Evolutionary conservation across 2,888 invertebrate genomes (phyloP), one percentile per base, ranked within the genome.

Genomic region (Eilema sororculum): DNA sequence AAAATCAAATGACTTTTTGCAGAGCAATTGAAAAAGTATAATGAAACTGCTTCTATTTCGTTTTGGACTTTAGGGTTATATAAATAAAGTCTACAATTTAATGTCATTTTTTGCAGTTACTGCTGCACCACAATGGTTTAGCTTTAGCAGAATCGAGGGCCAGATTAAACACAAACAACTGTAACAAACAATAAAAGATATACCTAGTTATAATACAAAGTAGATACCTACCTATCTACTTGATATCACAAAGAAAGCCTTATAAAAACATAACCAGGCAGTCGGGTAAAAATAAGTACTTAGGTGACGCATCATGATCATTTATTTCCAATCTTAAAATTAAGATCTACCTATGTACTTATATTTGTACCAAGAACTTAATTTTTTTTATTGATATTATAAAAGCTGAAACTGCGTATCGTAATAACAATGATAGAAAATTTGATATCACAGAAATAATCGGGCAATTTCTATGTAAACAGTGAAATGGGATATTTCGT

Each of bases 381-480:
- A 37, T 12, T 10, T 10, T 57, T 41, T 9, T n/a, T 76, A 77
- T 74, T 72, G 71, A 70, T 71, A 65, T 71, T 74, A 77, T 78
- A 77, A 74, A 46, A 65, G 72, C 63, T 78, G 69, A 71, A 74
- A 78, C 69, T 69, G 71, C 66, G 71, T 72, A 76, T 72, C 74
- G 68, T 73, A 76, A 77, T 78, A 82, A 76, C 66, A 79, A 69
- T 69, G 73, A 79, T 73, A 73, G 81, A 76, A 76, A 82, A 82
- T 75, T 78, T 80, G 73, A 77, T 76, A 78, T 73, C 65, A 41
- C 71, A 75, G 37, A 75, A 81, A 82, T 79, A 79, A 79, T 78
- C 75, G 76, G 73, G 81, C 78, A 76, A 81, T 77, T 79, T 78
- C 73, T 69, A 77, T 74, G 75, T 73, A 82, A 82, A 77, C 76